Percentiles rank a stretch among this genome's conserved stretches.
Conservation (phyloP, 2,888 invertebrate species). For the Dendrolimus houi region DNA sequence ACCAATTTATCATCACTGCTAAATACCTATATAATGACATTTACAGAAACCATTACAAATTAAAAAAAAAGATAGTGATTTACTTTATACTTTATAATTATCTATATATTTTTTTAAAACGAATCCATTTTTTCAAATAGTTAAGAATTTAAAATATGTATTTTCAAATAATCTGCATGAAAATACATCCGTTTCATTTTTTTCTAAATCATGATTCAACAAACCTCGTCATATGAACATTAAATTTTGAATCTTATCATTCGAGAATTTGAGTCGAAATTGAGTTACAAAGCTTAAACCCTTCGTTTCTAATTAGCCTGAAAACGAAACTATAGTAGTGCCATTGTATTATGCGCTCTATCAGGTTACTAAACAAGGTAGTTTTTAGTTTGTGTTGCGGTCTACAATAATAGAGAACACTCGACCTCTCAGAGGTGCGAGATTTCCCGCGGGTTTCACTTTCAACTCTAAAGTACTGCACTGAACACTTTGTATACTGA, state of each 20-base stretch:
- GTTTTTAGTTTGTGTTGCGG: conserved; percentile 12
- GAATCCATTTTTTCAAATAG: no score
- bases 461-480: conserved; percentile 2
- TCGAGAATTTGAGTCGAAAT: conserved; percentile 31
- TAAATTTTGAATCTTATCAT: conserved; percentile 12
- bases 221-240: background rate
- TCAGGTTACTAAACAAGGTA: conserved; percentile 16
- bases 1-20: no score
- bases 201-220: no score
- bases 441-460: conserved; percentile 45
- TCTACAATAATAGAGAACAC: conserved; percentile 59
- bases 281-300: conserved; percentile 26
- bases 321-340: conserved; percentile 42
- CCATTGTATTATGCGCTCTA: no score
- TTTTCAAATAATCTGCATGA: no score
- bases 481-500: conserved; percentile 23
- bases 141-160: no score
- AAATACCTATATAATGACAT: no score
- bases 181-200: no score
- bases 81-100: no score
- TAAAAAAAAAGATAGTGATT: no score
- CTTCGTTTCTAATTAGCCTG: conserved; percentile 66
- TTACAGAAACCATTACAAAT: no score
- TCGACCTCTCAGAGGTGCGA: conserved; percentile 58
- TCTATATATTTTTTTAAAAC: no score